These are phyloP conservation scores for Pollimyrus isidori DNA, from an alignment of 2,113 vertebrate genomes.

Conservation along the genomic window DNA sequence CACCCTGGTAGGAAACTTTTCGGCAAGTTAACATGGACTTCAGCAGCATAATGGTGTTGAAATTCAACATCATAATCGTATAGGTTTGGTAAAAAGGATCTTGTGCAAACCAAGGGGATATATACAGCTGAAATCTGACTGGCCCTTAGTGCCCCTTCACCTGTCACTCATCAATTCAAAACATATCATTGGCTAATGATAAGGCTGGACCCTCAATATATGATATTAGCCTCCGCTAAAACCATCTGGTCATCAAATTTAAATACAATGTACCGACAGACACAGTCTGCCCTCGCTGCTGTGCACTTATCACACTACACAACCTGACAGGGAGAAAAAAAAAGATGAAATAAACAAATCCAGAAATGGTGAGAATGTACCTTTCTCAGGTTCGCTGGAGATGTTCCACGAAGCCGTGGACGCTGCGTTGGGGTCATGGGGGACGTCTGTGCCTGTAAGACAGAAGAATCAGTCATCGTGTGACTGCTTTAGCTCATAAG, in stretches of 20 bases:
- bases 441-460: slow-evolving; percentile 72
- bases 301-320: slow-evolving; percentile 45
- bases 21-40: background rate
- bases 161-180: background rate
- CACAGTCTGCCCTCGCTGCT: slow-evolving; percentile 48
- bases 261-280: slow-evolving; percentile 47
- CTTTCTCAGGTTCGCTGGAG: slow-evolving; percentile 78
- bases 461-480: slow-evolving; percentile 15
- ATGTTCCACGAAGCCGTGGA: slow-evolving; percentile 78
- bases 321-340: slow-evolving; percentile 32
- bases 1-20: background rate
- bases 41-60: background rate
- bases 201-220: background rate
- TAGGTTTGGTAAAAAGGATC: background rate
- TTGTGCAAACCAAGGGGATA: background rate
- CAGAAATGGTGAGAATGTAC: slow-evolving; percentile 35
- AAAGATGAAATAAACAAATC: slow-evolving; percentile 14
- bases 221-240: slow-evolving; percentile 13
- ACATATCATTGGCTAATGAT: background rate
- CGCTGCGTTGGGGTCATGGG: slow-evolving; percentile 67
- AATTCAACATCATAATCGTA: background rate
- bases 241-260: slow-evolving; percentile 37
- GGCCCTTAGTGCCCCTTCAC: background rate
- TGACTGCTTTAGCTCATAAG: background rate
- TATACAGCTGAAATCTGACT: background rate